Percentiles rank a stretch among this genome's conserved stretches.
These are phyloP conservation scores for Halictus quadricinctus DNA, from an alignment of 2,888 invertebrate genomes.

Conservation along the genomic window DNA sequence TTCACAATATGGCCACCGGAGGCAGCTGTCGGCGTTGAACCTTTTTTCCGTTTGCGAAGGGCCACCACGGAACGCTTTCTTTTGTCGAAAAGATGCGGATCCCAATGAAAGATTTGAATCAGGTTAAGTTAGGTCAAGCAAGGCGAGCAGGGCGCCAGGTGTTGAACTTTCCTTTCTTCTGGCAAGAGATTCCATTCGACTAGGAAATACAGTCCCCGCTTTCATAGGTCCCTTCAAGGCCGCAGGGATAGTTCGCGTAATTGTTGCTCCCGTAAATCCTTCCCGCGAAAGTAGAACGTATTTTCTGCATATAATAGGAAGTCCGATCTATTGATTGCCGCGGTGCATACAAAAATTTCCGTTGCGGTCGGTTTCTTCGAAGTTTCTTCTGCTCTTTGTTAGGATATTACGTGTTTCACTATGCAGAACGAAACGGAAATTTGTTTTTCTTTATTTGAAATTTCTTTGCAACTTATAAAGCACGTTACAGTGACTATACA, in stretches of 20 bases:
- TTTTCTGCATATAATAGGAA: background rate
- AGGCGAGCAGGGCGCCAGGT: conserved; percentile 52
- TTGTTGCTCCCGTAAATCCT: conserved; percentile 16
- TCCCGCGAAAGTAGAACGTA: background rate
- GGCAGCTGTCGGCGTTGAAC: conserved; percentile 62
- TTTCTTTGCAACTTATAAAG: no score
- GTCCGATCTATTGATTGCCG: background rate
- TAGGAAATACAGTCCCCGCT: conserved; percentile 7
- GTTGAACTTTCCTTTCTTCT: conserved; percentile 45
- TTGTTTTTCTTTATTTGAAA: no score
- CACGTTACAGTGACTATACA: no score
- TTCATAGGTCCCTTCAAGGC: conserved; percentile 5
- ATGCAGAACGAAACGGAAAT: background rate
- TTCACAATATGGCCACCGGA: conserved; percentile 63
- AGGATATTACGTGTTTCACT: background rate
- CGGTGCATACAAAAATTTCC: background rate
- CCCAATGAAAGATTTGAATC: conserved; percentile 40
- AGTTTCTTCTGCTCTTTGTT: background rate
- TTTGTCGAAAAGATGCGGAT: conserved; percentile 51
- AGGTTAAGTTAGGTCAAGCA: conserved; percentile 53
- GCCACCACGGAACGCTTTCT: conserved; percentile 38
- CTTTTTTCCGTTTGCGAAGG: conserved; percentile 43
- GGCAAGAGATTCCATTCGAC: background rate
- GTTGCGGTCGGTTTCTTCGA: background rate
- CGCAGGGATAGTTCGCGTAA: background rate